phyloP scores from a whole-genome alignment of 2,113 vertebrate genomes.

The Otocyon megalotis region DNA sequence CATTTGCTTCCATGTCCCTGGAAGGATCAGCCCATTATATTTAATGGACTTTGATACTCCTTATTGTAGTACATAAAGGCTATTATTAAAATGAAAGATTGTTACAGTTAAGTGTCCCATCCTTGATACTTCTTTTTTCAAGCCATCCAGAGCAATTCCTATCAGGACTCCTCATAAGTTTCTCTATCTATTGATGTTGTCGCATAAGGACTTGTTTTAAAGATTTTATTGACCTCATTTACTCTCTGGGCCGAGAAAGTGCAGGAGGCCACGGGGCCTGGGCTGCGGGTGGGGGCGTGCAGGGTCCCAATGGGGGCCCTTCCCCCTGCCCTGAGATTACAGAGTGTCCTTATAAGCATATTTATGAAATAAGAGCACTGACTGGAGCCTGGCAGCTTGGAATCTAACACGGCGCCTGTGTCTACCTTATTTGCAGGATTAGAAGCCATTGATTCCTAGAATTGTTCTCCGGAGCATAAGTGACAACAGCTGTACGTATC shows the following conservation, averaged over 20 bases:
- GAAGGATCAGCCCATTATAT: conserved; percentile 56
- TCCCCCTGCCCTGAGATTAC: conserved; percentile 63
- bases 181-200: not conserved
- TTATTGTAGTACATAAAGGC: conserved; percentile 44
- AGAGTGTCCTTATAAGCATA: conserved; percentile 73
- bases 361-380: conserved; percentile 81
- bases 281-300: not conserved
- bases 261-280: conserved; percentile 66
- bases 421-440: conserved; percentile 85
- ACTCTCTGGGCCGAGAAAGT: conserved; percentile 66
- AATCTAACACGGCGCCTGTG: conserved; percentile 67
- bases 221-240: not conserved
- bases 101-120: not conserved
- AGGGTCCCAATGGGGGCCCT: conserved; percentile 32
- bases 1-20: not conserved
- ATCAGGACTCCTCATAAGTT: not conserved
- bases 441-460: conserved; percentile 85
- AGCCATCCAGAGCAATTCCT: not conserved
- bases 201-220: not conserved
- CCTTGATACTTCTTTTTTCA: not conserved
- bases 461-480: conserved; percentile 87
- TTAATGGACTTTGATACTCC: conserved; percentile 52
- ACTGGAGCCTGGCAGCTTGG: conserved; percentile 70
- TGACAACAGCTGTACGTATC: conserved; percentile 84
- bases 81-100: conserved; percentile 64